Conservation (phyloP, 2,888 invertebrate species). For the Lasioglossum pauxillum region DNA sequence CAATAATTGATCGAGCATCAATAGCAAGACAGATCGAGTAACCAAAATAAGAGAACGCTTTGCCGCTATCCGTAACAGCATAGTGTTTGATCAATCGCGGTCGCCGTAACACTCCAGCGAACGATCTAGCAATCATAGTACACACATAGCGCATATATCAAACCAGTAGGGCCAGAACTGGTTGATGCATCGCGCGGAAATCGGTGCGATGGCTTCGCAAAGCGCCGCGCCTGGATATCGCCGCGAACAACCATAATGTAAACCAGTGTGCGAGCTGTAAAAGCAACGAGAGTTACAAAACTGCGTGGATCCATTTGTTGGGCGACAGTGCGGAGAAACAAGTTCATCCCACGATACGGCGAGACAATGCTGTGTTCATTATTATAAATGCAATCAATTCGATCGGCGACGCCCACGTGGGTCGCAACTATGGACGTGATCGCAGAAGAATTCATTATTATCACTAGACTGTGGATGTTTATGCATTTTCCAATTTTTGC, state of each 20-base stretch:
- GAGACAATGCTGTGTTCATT: conserved; percentile 18
- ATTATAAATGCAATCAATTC: conserved; percentile 12
- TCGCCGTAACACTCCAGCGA: conserved; percentile 44
- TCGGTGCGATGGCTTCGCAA: conserved; percentile 25
- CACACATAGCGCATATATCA: conserved; percentile 13
- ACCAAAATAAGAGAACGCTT: neutral
- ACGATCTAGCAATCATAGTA: conserved; percentile 44
- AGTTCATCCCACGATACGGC: neutral
- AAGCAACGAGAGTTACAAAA: neutral
- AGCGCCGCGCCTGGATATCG: conserved; percentile 10
- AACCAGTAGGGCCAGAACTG: conserved; percentile 19
- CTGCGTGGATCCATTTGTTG: neutral
- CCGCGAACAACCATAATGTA: neutral
- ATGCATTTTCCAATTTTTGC: too few relatives aligned
- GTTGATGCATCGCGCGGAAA: conserved; percentile 43
- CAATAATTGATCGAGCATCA: conserved; percentile 30
- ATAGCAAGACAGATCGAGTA: neutral
- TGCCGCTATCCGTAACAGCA: conserved; percentile 31
- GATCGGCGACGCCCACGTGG: neutral
- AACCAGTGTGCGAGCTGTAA: neutral
- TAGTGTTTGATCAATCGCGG: conserved; percentile 49
- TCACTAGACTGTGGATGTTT: too few relatives aligned
- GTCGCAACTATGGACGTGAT: neutral
- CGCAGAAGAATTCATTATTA: neutral
- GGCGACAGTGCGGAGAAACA: neutral